These are phyloP conservation scores for Tenthredo livida DNA, from an alignment of 2,888 invertebrate species.

Conservation along the genomic window DNA sequence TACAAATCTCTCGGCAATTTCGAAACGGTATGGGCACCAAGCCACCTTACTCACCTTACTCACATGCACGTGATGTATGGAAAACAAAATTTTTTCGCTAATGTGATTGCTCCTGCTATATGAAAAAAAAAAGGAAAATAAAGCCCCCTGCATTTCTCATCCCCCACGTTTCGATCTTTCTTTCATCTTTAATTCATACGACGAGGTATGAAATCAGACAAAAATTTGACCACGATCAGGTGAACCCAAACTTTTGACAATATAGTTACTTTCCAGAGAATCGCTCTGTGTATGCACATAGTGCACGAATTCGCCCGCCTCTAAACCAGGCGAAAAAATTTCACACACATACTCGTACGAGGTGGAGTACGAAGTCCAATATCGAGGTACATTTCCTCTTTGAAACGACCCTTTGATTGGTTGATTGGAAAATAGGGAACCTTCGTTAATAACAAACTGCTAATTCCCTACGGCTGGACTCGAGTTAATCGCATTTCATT, in stretches of 20 bases:
- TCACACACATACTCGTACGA: background rate
- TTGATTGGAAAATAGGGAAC: slow-evolving; percentile 46
- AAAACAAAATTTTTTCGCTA: slow-evolving; percentile 9
- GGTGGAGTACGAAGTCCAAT: slow-evolving; percentile 37
- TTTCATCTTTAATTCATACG: slow-evolving; percentile 3
- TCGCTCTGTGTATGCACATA: no score
- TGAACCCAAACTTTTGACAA: no score
- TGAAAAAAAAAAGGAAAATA: no score
- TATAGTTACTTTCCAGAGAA: no score
- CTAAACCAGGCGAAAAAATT: background rate
- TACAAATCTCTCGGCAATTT: slow-evolving; percentile 36
- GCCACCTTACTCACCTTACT: slow-evolving; percentile 1
- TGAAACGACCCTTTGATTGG: slow-evolving; percentile 65
- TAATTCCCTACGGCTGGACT: slow-evolving; percentile 48
- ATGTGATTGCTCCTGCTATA: background rate
- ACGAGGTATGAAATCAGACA: no score
- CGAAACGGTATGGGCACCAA: background rate
- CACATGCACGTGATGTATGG: background rate
- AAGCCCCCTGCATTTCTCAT: background rate
- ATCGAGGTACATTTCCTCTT: slow-evolving; percentile 61
- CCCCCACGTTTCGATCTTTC: background rate
- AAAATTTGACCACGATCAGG: no score
- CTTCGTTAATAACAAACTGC: slow-evolving; percentile 51
- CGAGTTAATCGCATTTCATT: slow-evolving; percentile 41
- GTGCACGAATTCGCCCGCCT: background rate